Evolutionary conservation across 2,113 vertebrate species (phyloP).

Genomic region (Dissostichus mawsoni): DNA sequence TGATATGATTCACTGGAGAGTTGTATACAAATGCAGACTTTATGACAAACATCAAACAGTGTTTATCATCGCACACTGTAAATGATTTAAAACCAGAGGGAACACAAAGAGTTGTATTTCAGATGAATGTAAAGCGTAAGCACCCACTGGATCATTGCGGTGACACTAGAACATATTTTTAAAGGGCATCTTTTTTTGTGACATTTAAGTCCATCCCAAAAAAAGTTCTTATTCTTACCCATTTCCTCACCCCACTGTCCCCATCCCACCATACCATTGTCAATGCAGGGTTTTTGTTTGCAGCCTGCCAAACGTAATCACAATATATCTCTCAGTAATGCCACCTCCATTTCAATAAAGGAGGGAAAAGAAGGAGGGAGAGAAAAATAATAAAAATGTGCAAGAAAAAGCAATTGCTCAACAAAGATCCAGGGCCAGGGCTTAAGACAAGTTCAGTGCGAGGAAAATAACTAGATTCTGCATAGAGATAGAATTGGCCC

Average conservation of each 20-base stretch:
- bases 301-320: conserved; percentile 42
- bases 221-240: neutral
- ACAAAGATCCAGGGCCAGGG: conserved; percentile 46
- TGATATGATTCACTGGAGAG: conserved; percentile 35
- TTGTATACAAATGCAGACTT: conserved; percentile 30
- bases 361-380: neutral
- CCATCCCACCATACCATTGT: conserved; percentile 1
- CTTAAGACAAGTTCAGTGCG: conserved; percentile 63
- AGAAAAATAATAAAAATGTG: conserved; percentile 26
- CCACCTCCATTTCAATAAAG: conserved; percentile 47
- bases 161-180: conserved; percentile 24
- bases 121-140: conserved; percentile 56
- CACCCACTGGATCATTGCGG: conserved; percentile 16
- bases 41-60: conserved; percentile 29
- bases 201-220: conserved; percentile 3
- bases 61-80: conserved; percentile 10
- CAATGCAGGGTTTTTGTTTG: conserved; percentile 12
- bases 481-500: conserved; percentile 58
- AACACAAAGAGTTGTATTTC: conserved; percentile 24
- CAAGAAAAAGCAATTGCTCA: conserved; percentile 60
- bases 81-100: conserved; percentile 29
- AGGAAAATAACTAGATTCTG: conserved; percentile 70
- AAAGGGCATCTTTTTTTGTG: conserved; percentile 27
- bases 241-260: neutral
- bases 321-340: conserved; percentile 38